Evolutionary conservation across 2,113 vertebrate species (phyloP), one percentile per base, ranked within the genome.

Genomic region (Prunella fulvescens): DNA sequence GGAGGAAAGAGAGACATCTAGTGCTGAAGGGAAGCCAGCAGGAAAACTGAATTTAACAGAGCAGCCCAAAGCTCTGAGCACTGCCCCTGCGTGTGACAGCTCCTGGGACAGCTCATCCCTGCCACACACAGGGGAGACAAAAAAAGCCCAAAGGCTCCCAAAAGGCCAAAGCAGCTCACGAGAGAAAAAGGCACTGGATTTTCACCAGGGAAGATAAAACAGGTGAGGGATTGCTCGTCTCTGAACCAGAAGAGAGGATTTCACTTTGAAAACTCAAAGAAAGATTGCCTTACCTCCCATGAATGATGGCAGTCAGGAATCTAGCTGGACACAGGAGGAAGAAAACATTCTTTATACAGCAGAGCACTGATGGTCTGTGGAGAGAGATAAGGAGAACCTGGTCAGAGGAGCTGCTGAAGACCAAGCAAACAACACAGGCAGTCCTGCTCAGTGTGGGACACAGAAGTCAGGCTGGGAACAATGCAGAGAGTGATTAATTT

Each of bases 1-100:
- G 94, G 33, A 60, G 95, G 31, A 26, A 93, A 96, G 86, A 81
- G 95, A 77, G 96, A 93, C 96, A 96, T 92, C 96, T 97, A 96
- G 95, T 96, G 96, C 92, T 74, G 74, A 6, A 67, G 6, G 1
- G n/a, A 10, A 83, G 53, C 6, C n/a, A 73, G 82, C 94, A 95
- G 82, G 25, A 29, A 37, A 17, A 4, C 9, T 14, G 5, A 23
- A 40, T 20, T 22, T 0, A 20, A 7, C 45, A 50, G 70, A 80
- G 33, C 39, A 35, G 29, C 66, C 54, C 28, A 6, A 33, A 0
- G 19, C 12, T 37, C 58, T 44, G 57, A 67, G 6, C 58, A 18
- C 22, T 11, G 13, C 6, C 44, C 3, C 4, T 2, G 17, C 0
- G 8, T 4, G 45, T 0, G 14, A 13, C 58, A 19, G 37, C 5